Conservation (phyloP, 2,888 invertebrate genomes). For the Abscondita cerata region DNA sequence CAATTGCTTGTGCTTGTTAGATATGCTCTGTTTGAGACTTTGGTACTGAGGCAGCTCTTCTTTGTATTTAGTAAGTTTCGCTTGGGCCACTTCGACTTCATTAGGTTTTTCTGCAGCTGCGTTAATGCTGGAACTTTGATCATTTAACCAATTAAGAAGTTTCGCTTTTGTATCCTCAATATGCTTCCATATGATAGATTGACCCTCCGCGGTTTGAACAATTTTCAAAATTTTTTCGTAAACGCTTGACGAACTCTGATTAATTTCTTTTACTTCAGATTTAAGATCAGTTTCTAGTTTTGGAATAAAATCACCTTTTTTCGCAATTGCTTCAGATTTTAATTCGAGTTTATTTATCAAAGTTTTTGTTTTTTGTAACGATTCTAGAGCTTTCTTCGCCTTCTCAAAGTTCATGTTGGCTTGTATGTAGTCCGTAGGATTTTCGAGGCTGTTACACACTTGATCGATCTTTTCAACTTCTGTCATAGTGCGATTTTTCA, state of each 20-base stretch:
- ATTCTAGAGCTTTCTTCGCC: conserved; percentile 77
- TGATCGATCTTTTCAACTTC: conserved; percentile 75
- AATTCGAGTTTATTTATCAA: conserved; percentile 80
- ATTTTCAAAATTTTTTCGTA: conserved; percentile 76
- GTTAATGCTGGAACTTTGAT: conserved; percentile 79
- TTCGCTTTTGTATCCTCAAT: conserved; percentile 87
- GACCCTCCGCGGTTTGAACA: conserved; percentile 84
- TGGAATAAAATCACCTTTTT: conserved; percentile 73
- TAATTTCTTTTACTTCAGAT: conserved; percentile 68
- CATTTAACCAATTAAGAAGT: conserved; percentile 81
- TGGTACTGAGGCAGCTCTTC: conserved; percentile 83
- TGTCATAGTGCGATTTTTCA: conserved; percentile 72
- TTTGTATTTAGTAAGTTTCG: conserved; percentile 81
- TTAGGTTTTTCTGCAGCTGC: conserved; percentile 78
- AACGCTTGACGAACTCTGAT: conserved; percentile 73
- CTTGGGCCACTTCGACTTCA: conserved; percentile 82
- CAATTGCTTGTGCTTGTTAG: conserved; percentile 81
- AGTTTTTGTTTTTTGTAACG: conserved; percentile 76
- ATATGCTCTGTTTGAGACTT: conserved; percentile 78
- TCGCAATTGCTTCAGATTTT: conserved; percentile 74
- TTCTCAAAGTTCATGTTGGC: conserved; percentile 75
- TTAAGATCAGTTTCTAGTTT: conserved; percentile 68
- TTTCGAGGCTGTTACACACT: conserved; percentile 68
- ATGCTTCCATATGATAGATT: conserved; percentile 92
- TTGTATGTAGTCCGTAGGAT: conserved; percentile 76